Evolutionary conservation across 1,140 invertebrate species (phyloP).

Genomic region (Episyrphus balteatus): DNA sequence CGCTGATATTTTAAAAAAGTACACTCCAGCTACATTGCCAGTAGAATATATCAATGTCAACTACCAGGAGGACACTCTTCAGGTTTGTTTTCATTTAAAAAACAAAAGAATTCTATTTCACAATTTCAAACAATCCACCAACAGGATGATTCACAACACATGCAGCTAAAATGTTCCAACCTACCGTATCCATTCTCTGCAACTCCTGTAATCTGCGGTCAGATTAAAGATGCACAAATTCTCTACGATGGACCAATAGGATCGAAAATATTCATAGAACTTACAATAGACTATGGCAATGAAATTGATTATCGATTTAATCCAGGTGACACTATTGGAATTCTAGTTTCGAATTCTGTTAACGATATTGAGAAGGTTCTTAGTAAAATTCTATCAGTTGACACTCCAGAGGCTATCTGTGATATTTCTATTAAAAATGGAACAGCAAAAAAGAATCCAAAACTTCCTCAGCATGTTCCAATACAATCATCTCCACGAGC

Average conservation of each 20-base stretch:
- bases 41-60: slow-evolving; percentile 1
- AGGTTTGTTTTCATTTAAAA: background rate
- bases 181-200: slow-evolving; percentile 21
- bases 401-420: slow-evolving; percentile 14
- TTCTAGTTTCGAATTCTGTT: slow-evolving; percentile 17
- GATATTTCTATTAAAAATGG: slow-evolving; percentile 8
- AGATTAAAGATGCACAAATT: slow-evolving; percentile 8
- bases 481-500: slow-evolving; percentile 18
- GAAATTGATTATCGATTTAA: slow-evolving; percentile 5
- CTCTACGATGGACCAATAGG: slow-evolving; percentile 11
- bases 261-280: slow-evolving; percentile 20
- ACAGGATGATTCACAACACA: slow-evolving; percentile 4
- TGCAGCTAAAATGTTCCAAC: slow-evolving; percentile 14
- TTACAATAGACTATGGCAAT: slow-evolving; percentile 11
- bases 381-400: slow-evolving; percentile 8
- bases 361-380: slow-evolving; percentile 12
- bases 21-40: slow-evolving; percentile 19
- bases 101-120: background rate
- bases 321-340: slow-evolving; percentile 27
- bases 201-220: slow-evolving; percentile 4
- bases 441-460: slow-evolving; percentile 20
- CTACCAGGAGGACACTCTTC: background rate
- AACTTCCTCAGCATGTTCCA: slow-evolving; percentile 35
- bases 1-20: slow-evolving; percentile 14
- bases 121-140: background rate